phyloP scores from a whole-genome alignment of 1,140 invertebrate species.

The Platorchestia sp. region DNA sequence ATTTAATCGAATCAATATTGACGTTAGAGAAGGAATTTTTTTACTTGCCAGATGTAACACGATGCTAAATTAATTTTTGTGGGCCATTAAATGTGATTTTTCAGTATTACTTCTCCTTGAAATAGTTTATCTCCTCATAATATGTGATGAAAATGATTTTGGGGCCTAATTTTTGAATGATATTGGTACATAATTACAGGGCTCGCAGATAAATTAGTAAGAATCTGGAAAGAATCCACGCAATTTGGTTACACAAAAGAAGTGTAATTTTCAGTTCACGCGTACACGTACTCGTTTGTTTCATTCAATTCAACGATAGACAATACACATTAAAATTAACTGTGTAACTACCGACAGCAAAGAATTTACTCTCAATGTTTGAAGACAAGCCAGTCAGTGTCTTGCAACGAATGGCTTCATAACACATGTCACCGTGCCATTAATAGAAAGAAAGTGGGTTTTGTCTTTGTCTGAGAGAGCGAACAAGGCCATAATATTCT shows the following conservation, averaged over 20 bases:
- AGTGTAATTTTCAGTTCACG: background rate
- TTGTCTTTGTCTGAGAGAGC: background rate
- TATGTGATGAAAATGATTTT: too few species aligned
- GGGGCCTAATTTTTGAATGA: too few species aligned
- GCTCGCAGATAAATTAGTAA: background rate
- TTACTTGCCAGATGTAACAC: too few species aligned
- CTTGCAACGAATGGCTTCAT: background rate
- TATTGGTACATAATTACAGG: too few species aligned
- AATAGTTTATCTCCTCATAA: too few species aligned
- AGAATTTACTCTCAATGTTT: background rate
- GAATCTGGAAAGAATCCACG: background rate
- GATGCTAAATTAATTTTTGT: too few species aligned
- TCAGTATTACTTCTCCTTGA: too few species aligned
- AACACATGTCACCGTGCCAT: background rate
- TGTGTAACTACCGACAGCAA: background rate
- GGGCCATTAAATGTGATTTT: too few species aligned
- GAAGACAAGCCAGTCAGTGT: background rate
- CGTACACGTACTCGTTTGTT: background rate
- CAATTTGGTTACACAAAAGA: background rate
- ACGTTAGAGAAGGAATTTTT: too few species aligned
- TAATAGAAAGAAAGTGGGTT: constrained; percentile 15
- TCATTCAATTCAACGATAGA: background rate
- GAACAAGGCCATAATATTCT: background rate
- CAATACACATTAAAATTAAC: background rate
- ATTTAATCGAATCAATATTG: too few species aligned